These are phyloP conservation scores for Mactromeris polynyma DNA, from an alignment of 2,888 invertebrate genomes.

Conservation along the genomic window DNA sequence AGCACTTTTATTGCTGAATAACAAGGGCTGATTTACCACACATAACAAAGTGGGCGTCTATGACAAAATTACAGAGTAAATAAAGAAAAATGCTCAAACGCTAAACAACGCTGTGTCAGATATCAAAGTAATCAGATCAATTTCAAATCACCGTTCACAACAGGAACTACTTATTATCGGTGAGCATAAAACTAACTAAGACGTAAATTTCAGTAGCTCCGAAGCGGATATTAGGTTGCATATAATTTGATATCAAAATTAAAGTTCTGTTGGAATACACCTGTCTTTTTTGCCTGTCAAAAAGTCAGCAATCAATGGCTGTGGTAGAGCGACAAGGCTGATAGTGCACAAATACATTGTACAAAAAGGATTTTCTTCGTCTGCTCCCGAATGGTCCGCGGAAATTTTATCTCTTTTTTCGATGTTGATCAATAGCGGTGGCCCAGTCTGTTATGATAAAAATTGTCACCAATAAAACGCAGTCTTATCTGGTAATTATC, in stretches of 20 bases:
- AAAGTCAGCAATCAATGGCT: background rate
- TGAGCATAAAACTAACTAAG: slow-evolving; percentile 41
- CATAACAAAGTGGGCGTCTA: slow-evolving; percentile 42
- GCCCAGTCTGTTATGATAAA: background rate
- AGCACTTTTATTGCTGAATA: slow-evolving; percentile 37
- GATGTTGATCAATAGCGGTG: background rate
- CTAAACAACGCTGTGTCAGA: slow-evolving; percentile 39
- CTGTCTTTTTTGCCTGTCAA: slow-evolving; percentile 28
- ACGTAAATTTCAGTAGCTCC: slow-evolving; percentile 25
- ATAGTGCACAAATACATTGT: background rate
- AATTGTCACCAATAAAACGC: background rate
- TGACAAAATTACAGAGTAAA: slow-evolving; percentile 46
- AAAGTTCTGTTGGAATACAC: slow-evolving; percentile 18
- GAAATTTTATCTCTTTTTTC: background rate
- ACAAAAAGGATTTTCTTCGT: background rate
- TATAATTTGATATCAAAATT: slow-evolving; percentile 34
- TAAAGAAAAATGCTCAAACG: slow-evolving; percentile 37
- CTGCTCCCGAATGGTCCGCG: background rate
- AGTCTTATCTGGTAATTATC: background rate
- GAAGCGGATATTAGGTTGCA: slow-evolving; percentile 24
- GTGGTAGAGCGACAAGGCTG: background rate
- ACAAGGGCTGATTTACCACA: slow-evolving; percentile 45
- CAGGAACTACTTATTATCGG: slow-evolving; percentile 40
- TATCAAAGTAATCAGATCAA: slow-evolving; percentile 32
- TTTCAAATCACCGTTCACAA: slow-evolving; percentile 40